Base-by-base conservation (phyloP, 2,797 vertebrate genomes). In the Mareca penelope region DNA sequence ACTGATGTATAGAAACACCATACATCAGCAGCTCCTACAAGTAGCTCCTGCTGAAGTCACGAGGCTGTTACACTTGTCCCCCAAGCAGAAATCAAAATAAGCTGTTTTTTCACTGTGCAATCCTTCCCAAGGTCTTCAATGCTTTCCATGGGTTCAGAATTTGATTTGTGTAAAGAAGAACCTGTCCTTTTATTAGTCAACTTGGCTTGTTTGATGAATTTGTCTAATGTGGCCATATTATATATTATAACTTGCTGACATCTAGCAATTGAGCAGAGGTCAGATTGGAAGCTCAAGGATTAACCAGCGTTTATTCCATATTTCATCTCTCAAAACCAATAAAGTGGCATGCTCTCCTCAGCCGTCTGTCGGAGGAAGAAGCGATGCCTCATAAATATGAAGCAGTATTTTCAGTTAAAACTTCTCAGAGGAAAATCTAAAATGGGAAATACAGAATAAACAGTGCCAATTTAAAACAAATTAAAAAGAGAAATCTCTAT, bases 101-200 rank as follows among this genome's bases (percentile, higher is more conserved):
- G 82, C 7, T 15, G 2, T 21, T 46, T 93, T 81, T 71, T 59
- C 29, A 56, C 31, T 77, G 69, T 14, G 4, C 80, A 79, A 9
- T 64, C 42, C 78, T 89, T 78, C 65, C 63, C 91, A 96, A 97
- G 90, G 89, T 67, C 85, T 91, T 67, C 31, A 35, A 52, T 44
- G 26, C 23, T 77, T 95, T 83, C 93, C 40, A 65, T 81, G 60
- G 7, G 42, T 90, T 70, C 81, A 65, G 63, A 72, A 73, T 92
- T 95, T 95, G 95, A 97, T 95, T 95, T 96, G 90, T 94, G 91
- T 23, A 33, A 88, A 91, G 76, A 56, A 93, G 68, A 88, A 11
- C 70, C 88, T 73, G 68, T 61, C 65, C 44, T 92, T 96, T 96
- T 68, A 65, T 95, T 82, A 88, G 29, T 60, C 88, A 87, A 35